phyloP scores from a whole-genome alignment of 2,888 invertebrate genomes.

The Caenorhabditis sinica region DNA sequence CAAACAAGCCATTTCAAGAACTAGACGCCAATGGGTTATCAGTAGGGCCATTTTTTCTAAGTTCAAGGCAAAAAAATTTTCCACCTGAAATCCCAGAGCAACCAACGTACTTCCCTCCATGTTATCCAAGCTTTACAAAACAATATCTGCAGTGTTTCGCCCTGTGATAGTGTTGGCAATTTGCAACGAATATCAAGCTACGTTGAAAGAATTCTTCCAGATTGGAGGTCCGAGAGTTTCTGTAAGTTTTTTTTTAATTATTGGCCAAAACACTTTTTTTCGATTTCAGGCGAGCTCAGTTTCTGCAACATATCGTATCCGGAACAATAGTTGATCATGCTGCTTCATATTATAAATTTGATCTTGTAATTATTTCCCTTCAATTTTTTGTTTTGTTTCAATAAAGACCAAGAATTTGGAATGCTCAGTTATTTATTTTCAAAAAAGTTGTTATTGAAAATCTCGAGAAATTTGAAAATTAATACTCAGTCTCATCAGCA shows the following conservation, averaged over 20 bases:
- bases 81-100: background rate
- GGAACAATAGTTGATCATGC: too few relatives aligned
- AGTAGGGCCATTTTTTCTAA: background rate
- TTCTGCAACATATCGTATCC: background rate
- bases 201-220: background rate
- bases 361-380: too few relatives aligned
- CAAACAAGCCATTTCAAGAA: background rate
- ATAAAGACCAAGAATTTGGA: too few relatives aligned
- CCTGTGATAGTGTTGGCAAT: background rate
- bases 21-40: background rate
- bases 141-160: background rate
- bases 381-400: too few relatives aligned
- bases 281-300: background rate
- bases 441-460: too few relatives aligned
- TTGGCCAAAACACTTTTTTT: background rate
- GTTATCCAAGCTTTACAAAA: background rate
- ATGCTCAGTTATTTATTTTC: too few relatives aligned
- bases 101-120: background rate
- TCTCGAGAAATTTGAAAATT: too few relatives aligned
- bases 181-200: background rate
- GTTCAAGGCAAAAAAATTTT: background rate
- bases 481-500: too few relatives aligned
- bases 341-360: too few relatives aligned
- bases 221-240: background rate
- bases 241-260: background rate